Base-by-base conservation (phyloP, 2,888 invertebrate species). In the Aphelenchoides bicaudatus region DNA sequence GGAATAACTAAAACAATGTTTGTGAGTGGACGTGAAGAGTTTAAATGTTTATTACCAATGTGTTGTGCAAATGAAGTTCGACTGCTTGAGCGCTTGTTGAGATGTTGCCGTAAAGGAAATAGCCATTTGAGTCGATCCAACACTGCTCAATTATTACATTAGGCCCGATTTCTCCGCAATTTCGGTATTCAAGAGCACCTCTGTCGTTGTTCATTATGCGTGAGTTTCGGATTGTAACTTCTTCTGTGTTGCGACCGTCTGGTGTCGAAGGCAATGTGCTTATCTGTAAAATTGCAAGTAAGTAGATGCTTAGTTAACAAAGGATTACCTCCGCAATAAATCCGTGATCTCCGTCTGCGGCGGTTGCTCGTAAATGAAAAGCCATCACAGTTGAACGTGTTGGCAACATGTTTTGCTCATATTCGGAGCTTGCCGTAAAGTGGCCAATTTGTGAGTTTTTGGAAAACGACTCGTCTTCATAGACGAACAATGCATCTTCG, bases 291-390 rank as follows among this genome's bases (percentile, higher is more conserved):
- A n/a, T n/a, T n/a, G n/a, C n/a, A n/a, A n/a, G n/a, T n/a, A n/a
- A n/a, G n/a, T n/a, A n/a, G n/a, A n/a, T n/a, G n/a, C n/a, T n/a
- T n/a, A n/a, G n/a, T n/a, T n/a, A n/a, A n/a, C n/a, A n/a, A n/a
- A n/a, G n/a, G n/a, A n/a, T 88, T 51, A 98, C 86, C 83, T 98
- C 96, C 16, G 96, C 98, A 64, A 98, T 88, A 78, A 98, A 98
- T 25, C 98, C 98, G 80, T 92, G 89, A 16, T 85, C 85, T n/a
- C 87, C 87, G 28, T 91, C 90, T 0, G 94, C 94, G 25, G 94
- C 92, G 70, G 92, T 93, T 0, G 93, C 68, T 5, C 68, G 49
- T 46, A 72, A 46, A 46, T 67, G 71, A 23, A 67, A 16, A 0
- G 51, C 63, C 2, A 66, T 29, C 2, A 34, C 47, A 19, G 56